These are phyloP conservation scores for Atta texana DNA, from an alignment of 1,140 invertebrate species.

Conservation along the genomic window DNA sequence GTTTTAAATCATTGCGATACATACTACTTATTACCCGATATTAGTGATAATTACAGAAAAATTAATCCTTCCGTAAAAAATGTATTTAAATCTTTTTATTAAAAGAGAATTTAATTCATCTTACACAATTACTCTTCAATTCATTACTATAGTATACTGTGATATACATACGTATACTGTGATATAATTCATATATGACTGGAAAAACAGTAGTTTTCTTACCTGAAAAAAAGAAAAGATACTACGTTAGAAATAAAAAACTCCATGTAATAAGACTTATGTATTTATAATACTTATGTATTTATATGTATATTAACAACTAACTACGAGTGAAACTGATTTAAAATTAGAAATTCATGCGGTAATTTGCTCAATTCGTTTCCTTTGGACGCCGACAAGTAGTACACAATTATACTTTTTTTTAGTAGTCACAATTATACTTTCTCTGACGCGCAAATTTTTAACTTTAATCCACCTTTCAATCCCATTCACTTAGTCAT, in stretches of 20 bases:
- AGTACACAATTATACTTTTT: constrained; percentile 25
- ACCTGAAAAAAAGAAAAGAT: constrained; percentile 31
- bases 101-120: neutral
- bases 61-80: neutral
- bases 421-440: constrained; percentile 4
- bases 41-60: neutral
- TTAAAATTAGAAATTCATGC: constrained; percentile 27
- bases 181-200: neutral
- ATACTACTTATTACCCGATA: neutral
- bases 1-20: neutral
- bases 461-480: constrained; percentile 43
- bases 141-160: neutral
- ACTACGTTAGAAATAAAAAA: constrained; percentile 31
- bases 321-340: constrained; percentile 18
- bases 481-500: neutral
- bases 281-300: neutral
- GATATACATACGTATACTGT: constrained; percentile 25
- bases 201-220: neutral
- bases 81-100: neutral
- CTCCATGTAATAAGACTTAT: neutral
- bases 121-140: neutral
- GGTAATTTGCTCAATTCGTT: neutral
- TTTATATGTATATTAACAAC: neutral
- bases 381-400: neutral
- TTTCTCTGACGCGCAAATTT: constrained; percentile 26